phyloP scores from a whole-genome alignment of 2,888 invertebrate species.

The Tanytarsus gracilentus region DNA sequence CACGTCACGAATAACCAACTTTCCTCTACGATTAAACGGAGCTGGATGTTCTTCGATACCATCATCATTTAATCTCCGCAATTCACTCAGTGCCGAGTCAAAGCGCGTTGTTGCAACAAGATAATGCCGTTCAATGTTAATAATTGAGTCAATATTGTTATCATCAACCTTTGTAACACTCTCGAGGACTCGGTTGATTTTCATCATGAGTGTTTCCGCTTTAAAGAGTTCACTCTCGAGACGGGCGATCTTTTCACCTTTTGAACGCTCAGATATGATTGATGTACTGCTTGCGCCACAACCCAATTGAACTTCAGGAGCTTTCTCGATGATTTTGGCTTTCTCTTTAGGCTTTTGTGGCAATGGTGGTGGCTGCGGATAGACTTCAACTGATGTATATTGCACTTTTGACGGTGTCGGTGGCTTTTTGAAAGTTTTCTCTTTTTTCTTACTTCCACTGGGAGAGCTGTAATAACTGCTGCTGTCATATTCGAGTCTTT shows the following conservation, averaged over 20 bases:
- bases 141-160: background rate
- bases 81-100: background rate
- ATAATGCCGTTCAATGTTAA: constrained; percentile 24
- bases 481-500: too few species aligned
- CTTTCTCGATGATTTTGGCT: too few species aligned
- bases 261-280: background rate
- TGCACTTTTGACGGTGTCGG: too few species aligned
- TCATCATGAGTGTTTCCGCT: constrained; percentile 1
- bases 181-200: constrained; percentile 3
- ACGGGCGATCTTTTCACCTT: background rate
- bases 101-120: constrained; percentile 17
- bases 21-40: constrained; percentile 3
- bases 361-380: too few species aligned
- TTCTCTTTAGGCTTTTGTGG: too few species aligned
- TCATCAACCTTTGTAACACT: background rate
- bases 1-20: background rate
- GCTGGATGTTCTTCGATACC: background rate
- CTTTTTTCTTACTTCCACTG: too few species aligned
- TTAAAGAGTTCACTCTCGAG: background rate
- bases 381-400: too few species aligned
- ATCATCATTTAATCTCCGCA: background rate
- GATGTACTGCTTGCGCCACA: too few species aligned
- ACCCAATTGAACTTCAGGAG: too few species aligned
- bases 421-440: too few species aligned
- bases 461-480: too few species aligned